phyloP scores from a whole-genome alignment of 2,888 invertebrate genomes.

The Salticus scenicus region DNA sequence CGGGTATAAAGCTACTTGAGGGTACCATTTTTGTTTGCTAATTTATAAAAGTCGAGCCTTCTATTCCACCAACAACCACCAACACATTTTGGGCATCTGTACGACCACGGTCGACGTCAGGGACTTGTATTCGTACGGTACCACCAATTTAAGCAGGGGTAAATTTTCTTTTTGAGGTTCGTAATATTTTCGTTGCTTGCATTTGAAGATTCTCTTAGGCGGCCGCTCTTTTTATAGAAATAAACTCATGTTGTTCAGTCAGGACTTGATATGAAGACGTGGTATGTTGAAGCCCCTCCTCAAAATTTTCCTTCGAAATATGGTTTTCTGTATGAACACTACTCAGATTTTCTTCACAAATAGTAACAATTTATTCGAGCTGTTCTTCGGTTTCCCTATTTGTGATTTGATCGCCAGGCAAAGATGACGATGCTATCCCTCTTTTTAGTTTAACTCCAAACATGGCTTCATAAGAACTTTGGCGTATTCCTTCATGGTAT shows the following conservation, averaged over 20 bases:
- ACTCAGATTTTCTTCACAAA: conserved; percentile 46
- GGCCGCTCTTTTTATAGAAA: conserved; percentile 57
- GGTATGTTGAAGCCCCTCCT: conserved; percentile 42
- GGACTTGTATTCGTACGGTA: conserved; percentile 25
- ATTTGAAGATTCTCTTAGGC: too few relatives aligned
- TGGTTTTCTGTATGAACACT: conserved; percentile 43
- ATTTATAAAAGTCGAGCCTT: conserved; percentile 30
- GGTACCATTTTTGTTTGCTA: conserved; percentile 31
- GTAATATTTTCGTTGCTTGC: background rate
- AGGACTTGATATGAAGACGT: conserved; percentile 48
- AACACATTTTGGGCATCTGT: conserved; percentile 41
- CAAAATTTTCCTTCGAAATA: conserved; percentile 49
- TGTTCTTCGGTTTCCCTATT: background rate
- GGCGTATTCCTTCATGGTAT: background rate
- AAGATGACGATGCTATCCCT: conserved; percentile 17
- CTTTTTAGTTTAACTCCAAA: conserved; percentile 42
- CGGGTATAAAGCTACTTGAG: conserved; percentile 40
- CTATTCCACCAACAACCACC: conserved; percentile 24
- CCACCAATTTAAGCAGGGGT: conserved; percentile 10
- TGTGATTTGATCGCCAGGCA: conserved; percentile 16
- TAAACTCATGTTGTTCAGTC: conserved; percentile 42
- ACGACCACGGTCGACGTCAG: conserved; percentile 21
- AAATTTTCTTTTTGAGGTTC: background rate
- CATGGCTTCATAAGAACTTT: conserved; percentile 6
- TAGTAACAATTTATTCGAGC: conserved; percentile 15